phyloP scores from a whole-genome alignment of 2,113 vertebrate genomes.

The Lanius ludovicianus region DNA sequence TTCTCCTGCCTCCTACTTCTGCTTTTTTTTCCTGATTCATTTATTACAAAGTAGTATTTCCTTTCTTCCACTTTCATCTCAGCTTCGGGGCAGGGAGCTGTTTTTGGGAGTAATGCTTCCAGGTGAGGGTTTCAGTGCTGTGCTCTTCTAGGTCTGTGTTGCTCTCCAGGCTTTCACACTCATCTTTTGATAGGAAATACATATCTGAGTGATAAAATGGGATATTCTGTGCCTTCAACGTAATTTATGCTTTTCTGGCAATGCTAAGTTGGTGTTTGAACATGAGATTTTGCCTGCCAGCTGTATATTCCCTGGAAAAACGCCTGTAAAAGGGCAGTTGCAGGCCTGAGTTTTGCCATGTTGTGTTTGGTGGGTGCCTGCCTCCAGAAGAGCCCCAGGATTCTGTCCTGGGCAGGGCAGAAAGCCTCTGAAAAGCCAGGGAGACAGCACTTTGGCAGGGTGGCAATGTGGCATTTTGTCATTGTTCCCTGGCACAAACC shows the following conservation, averaged over 20 bases:
- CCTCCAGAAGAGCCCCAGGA: accelerated
- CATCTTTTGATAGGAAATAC: not conserved
- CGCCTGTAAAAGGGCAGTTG: accelerated
- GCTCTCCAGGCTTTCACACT: not conserved
- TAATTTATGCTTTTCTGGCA: not conserved
- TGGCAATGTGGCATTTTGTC: accelerated
- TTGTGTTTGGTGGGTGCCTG: accelerated
- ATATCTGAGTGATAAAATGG: not conserved
- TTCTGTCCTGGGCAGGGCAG: not conserved
- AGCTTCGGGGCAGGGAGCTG: not conserved
- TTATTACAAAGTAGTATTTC: not conserved
- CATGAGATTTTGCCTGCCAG: not conserved
- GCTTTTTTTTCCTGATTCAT: not conserved
- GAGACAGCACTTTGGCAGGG: not conserved
- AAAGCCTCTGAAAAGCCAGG: not conserved
- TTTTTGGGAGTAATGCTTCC: not conserved
- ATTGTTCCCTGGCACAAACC: not conserved
- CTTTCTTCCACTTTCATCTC: not conserved
- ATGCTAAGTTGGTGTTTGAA: not conserved
- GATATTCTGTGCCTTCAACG: not conserved
- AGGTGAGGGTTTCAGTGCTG: not conserved
- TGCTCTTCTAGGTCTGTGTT: not conserved
- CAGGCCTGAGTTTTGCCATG: not conserved
- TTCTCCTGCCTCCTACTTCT: not conserved
- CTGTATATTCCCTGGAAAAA: not conserved